phyloP scores from a whole-genome alignment of 2,113 vertebrate genomes.

The Erythrocebus patas region DNA sequence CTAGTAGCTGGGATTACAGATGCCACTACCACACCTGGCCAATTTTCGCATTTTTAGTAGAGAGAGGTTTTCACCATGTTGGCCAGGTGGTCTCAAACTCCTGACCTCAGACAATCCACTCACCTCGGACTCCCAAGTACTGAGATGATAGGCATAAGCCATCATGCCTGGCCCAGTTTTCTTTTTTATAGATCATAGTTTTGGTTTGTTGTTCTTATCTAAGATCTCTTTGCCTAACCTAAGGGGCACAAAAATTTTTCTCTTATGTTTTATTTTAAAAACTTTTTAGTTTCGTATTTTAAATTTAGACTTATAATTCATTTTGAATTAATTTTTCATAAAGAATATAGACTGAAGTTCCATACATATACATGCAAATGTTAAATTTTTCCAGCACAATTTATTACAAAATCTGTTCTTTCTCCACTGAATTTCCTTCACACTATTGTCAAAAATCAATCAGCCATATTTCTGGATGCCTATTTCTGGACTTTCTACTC shows the following conservation, averaged over 20 bases:
- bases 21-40: too few species aligned
- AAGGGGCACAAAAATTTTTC: not conserved
- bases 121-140: too few species aligned
- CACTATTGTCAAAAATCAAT: not conserved
- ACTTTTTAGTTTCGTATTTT: not conserved
- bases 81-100: too few species aligned
- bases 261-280: not conserved
- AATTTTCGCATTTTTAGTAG: too few species aligned
- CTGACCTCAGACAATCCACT: too few species aligned
- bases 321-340: conserved; percentile 27
- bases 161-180: not conserved
- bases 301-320: not conserved
- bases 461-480: not conserved
- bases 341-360: not conserved
- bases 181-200: not conserved
- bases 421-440: not conserved
- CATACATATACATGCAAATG: not conserved
- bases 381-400: not conserved
- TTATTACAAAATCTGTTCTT: not conserved
- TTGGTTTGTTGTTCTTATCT: not conserved
- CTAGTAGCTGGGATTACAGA: too few species aligned
- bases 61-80: too few species aligned
- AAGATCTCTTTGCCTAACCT: not conserved
- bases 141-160: too few species aligned
- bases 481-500: not conserved